phyloP scores from a whole-genome alignment of 2,797 vertebrate species.

The Hoplostethus mediterraneus region DNA sequence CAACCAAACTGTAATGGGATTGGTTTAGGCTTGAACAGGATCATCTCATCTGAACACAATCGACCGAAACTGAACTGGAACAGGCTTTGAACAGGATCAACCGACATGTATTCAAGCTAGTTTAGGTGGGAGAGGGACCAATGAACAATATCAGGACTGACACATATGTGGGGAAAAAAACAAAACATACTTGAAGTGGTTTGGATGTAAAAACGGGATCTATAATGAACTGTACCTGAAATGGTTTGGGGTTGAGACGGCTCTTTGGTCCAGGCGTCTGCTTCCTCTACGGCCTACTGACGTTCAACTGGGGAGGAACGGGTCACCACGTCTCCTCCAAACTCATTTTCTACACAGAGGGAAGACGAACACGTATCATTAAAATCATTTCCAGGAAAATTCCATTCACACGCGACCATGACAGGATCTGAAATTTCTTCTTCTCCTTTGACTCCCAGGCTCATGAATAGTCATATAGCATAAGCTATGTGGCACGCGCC shows the following conservation, averaged over 20 bases:
- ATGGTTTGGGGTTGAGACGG: constrained; percentile 81
- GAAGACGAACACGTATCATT: constrained; percentile 67
- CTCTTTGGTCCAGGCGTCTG: constrained; percentile 86
- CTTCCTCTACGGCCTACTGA: constrained; percentile 78
- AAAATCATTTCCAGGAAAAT: constrained; percentile 76
- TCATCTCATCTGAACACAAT: background rate
- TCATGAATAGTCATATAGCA: constrained; percentile 80
- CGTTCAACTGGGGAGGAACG: constrained; percentile 75
- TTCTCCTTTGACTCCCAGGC: constrained; percentile 60
- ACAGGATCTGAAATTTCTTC: constrained; percentile 61
- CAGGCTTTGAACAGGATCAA: background rate
- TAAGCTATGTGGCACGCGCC: constrained; percentile 67
- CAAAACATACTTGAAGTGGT: background rate
- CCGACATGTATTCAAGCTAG: no score
- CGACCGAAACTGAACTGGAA: background rate
- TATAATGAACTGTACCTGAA: constrained; percentile 86
- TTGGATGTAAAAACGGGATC: background rate
- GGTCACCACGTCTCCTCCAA: constrained; percentile 88
- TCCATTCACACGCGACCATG: constrained; percentile 49
- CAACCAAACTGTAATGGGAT: no score
- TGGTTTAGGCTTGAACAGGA: no score
- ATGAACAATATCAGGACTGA: background rate
- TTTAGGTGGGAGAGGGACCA: background rate
- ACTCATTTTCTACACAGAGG: constrained; percentile 89
- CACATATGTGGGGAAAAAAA: background rate